These are phyloP conservation scores for Mormyrus proboscirostris DNA, from an alignment of 2,797 vertebrate species.

Conservation along the genomic window DNA sequence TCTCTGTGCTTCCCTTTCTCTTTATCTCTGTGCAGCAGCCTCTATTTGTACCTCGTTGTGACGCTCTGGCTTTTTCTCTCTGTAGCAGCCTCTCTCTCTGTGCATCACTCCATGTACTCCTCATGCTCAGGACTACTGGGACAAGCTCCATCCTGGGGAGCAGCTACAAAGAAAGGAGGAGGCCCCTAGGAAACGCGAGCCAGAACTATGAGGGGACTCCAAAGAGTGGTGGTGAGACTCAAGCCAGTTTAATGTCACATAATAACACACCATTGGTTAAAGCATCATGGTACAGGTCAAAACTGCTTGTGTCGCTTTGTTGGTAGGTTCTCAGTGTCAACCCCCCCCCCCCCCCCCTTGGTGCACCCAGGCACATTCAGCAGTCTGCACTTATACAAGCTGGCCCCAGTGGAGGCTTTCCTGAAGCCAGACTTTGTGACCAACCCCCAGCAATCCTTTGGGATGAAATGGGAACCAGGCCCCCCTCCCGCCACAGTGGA, in stretches of 20 bases:
- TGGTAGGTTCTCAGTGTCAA: background rate
- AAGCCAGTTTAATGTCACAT: background rate
- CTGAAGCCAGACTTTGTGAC: conserved; percentile 47
- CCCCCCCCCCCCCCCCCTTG: no score
- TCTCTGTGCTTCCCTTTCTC: background rate
- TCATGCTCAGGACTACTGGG: conserved; percentile 28
- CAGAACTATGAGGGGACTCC: conserved; percentile 27
- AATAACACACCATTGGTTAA: background rate
- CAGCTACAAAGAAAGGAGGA: conserved; percentile 43
- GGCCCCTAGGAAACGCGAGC: conserved; percentile 40
- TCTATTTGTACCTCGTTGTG: background rate
- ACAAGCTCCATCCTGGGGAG: conserved; percentile 39
- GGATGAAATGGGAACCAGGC: conserved; percentile 36
- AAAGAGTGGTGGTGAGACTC: conserved; percentile 39
- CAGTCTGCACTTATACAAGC: conserved; percentile 41
- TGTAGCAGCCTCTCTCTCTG: background rate
- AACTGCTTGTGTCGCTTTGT: background rate
- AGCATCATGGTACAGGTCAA: background rate
- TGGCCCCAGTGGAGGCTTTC: conserved; percentile 44
- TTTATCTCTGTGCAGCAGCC: background rate
- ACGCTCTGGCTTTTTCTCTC: background rate
- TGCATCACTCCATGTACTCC: background rate
- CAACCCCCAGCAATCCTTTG: conserved; percentile 54
- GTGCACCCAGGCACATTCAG: conserved; percentile 46
- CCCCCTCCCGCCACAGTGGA: conserved; percentile 42